A percentile compares a stretch with the other conserved stretches of the same genome.
These are phyloP conservation scores for Drosophila lacicola DNA, from an alignment of 2,888 invertebrate species.

Conservation along the genomic window DNA sequence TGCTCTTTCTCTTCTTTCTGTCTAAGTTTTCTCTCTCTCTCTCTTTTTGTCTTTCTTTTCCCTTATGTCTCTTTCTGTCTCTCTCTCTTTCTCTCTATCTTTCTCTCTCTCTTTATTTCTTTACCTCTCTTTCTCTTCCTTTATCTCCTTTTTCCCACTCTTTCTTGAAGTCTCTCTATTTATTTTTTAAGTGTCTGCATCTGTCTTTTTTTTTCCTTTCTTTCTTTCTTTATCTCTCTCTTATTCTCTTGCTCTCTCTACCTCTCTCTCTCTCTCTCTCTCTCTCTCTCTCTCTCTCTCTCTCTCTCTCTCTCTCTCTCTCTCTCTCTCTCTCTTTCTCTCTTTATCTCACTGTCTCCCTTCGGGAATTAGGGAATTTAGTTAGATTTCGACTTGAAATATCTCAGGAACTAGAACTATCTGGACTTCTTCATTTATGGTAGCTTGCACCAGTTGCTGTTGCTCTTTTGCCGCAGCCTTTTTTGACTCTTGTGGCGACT, in stretches of 20 bases:
- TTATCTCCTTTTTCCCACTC: not conserved
- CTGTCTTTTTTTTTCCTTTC: too few species aligned
- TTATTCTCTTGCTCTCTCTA: too few species aligned
- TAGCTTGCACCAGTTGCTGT: slow-evolving; percentile 2
- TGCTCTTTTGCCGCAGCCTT: slow-evolving; percentile 13
- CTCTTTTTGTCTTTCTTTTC: not conserved
- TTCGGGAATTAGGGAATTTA: not conserved
- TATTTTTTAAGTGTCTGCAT: too few species aligned
- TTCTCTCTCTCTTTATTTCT: not conserved
- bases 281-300: too few species aligned
- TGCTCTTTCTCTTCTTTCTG: not conserved
- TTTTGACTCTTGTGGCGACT: slow-evolving; percentile 54
- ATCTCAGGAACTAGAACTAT: not conserved
- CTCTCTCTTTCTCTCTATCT: not conserved
- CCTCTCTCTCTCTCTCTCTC: too few species aligned
- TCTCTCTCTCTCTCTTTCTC: not conserved
- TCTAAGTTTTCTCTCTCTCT: not conserved
- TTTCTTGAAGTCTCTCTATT: not conserved
- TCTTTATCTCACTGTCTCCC: too few species aligned
- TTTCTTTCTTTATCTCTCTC: too few species aligned
- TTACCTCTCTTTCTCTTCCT: not conserved
- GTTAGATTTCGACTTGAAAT: not conserved
- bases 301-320: not conserved
- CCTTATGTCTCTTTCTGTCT: not conserved
- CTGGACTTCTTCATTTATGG: slow-evolving; percentile 1